Percentiles rank a stretch among this genome's conserved stretches.
Conservation (phyloP, 1,140 invertebrate species). For the Chelonus insularis region DNA sequence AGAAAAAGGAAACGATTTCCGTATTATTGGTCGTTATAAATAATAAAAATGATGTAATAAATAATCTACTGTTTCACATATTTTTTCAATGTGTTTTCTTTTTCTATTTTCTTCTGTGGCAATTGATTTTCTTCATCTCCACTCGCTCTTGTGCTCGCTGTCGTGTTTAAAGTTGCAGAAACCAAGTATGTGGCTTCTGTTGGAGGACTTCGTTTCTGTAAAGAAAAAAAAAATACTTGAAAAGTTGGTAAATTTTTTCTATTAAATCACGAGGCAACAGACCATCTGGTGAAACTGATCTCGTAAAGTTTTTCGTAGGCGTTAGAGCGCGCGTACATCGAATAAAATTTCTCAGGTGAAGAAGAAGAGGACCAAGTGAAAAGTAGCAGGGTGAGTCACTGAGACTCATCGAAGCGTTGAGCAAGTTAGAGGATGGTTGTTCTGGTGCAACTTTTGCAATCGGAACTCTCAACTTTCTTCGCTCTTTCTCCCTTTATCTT, state of each 20-base stretch:
- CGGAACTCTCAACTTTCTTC: background rate
- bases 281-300: background rate
- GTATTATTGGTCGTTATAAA: too few species aligned
- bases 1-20: too few species aligned
- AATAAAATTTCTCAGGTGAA: background rate
- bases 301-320: background rate
- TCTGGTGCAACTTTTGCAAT: slow-evolving; percentile 1
- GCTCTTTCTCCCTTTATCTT: background rate
- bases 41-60: too few species aligned
- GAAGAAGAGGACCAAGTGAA: background rate
- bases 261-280: slow-evolving; percentile 4
- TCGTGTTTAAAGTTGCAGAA: too few species aligned
- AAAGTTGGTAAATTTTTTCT: slow-evolving; percentile 5
- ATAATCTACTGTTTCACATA: too few species aligned
- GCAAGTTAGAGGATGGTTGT: background rate
- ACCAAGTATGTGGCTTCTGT: background rate
- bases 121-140: too few species aligned
- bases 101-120: too few species aligned
- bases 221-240: background rate
- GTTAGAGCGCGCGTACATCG: background rate
- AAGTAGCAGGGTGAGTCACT: background rate
- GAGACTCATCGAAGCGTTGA: background rate
- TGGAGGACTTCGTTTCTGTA: background rate
- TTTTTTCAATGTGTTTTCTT: too few species aligned
- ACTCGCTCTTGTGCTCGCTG: too few species aligned